These are phyloP conservation scores for Drosophila rhopaloa DNA, from an alignment of 1,140 invertebrate species.

Conservation along the genomic window DNA sequence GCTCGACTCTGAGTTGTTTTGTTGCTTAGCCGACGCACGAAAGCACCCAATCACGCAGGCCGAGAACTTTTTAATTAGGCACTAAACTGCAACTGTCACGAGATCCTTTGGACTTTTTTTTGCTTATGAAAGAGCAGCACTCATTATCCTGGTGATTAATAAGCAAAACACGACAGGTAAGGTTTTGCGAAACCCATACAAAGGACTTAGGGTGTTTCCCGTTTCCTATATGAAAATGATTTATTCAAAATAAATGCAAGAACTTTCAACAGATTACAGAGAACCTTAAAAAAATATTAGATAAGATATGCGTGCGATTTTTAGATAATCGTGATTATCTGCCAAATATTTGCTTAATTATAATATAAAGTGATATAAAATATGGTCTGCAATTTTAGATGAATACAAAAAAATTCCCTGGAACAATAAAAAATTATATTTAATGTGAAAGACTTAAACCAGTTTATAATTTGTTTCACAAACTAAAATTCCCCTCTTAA, in stretches of 20 bases:
- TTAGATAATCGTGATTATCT: not conserved
- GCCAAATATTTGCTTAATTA: too few species aligned
- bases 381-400: too few species aligned
- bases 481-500: too few species aligned
- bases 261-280: not conserved
- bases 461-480: too few species aligned
- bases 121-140: not conserved
- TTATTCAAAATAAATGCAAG: too few species aligned
- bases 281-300: not conserved
- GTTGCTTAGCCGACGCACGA: constrained; percentile 17
- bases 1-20: constrained; percentile 27
- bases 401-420: too few species aligned
- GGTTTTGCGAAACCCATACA: not conserved
- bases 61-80: constrained; percentile 73
- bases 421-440: too few species aligned
- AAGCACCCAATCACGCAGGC: constrained; percentile 17
- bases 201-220: too few species aligned
- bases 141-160: constrained; percentile 56
- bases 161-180: constrained; percentile 21
- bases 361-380: too few species aligned
- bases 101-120: constrained; percentile 13
- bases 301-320: not conserved
- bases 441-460: too few species aligned
- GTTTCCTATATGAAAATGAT: too few species aligned
- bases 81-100: constrained; percentile 59